Evolutionary conservation across 1,140 invertebrate genomes (phyloP).

Genomic region (Tetramorium parvispinum): DNA sequence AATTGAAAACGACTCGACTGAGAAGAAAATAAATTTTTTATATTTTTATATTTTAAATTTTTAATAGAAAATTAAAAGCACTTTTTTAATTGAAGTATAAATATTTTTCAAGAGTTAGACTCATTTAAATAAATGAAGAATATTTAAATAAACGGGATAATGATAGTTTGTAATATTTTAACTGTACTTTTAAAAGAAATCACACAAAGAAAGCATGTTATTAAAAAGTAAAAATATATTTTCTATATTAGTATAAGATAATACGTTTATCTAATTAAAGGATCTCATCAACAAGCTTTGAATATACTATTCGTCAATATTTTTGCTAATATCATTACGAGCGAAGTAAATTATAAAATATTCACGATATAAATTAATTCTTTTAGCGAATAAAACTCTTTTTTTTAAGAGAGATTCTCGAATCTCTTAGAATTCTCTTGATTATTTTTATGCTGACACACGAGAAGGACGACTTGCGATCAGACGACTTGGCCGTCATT

Average conservation of each 20-base stretch:
- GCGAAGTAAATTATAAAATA: neutral
- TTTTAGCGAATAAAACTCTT: neutral
- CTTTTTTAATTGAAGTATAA: neutral
- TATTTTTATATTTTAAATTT: too few relatives aligned
- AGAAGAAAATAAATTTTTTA: neutral
- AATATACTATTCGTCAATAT: neutral
- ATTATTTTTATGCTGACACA: neutral
- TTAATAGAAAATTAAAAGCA: neutral
- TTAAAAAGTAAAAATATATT: neutral
- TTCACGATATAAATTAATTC: neutral
- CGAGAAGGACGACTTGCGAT: neutral
- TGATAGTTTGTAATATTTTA: neutral
- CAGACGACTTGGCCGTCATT: slow-evolving; percentile 23
- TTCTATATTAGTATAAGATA: neutral
- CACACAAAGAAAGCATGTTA: neutral
- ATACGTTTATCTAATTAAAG: neutral
- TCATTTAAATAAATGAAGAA: neutral
- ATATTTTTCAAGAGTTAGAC: neutral
- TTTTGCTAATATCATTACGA: neutral
- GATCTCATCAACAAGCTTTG: neutral
- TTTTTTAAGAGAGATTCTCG: neutral
- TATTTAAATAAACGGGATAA: neutral
- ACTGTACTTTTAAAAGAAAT: neutral
- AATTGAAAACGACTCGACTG: neutral
- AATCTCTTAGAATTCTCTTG: neutral